Evolutionary conservation across 2,113 vertebrate genomes (phyloP).

Genomic region (Hemiscyllium ocellatum): DNA sequence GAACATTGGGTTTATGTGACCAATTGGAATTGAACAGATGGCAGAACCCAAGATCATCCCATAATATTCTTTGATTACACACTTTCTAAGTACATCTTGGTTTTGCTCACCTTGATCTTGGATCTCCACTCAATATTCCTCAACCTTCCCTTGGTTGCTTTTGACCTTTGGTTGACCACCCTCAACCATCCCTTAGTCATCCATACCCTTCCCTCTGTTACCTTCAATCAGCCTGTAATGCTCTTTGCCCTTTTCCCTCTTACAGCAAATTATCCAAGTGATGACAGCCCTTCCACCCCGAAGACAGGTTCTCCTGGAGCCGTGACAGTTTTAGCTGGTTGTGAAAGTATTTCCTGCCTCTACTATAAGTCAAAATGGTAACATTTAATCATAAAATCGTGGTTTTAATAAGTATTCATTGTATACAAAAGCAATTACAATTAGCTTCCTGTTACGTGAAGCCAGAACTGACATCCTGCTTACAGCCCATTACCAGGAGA

Average conservation of each 20-base stretch:
- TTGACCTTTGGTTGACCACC: neutral
- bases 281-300: neutral
- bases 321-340: neutral
- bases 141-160: neutral
- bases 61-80: too few relatives aligned
- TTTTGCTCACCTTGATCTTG: neutral
- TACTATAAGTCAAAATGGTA: neutral
- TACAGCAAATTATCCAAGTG: neutral
- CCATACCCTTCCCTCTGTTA: neutral
- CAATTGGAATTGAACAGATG: neutral
- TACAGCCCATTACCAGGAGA: neutral
- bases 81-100: neutral
- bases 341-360: neutral
- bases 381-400: neutral
- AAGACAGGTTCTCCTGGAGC: neutral
- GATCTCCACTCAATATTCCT: neutral
- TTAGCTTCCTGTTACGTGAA: neutral
- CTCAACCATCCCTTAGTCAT: neutral
- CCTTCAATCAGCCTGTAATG: too few relatives aligned
- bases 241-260: neutral
- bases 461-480: neutral
- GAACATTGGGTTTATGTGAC: neutral
- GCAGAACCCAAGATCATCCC: neutral
- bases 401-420: neutral
- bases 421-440: neutral